Conservation (phyloP, 2,888 invertebrate genomes). For the Plebejus argus region DNA sequence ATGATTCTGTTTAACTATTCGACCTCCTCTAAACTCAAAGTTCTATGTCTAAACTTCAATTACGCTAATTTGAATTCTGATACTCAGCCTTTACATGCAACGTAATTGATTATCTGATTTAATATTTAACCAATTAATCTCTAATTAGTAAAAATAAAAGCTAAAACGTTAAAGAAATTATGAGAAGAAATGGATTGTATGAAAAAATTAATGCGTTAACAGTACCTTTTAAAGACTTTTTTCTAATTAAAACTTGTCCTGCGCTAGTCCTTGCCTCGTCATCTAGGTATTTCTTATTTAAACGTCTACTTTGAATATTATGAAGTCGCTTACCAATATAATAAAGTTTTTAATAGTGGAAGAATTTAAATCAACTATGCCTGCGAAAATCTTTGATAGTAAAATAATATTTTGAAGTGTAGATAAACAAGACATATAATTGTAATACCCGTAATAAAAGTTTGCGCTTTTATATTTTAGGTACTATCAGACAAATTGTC, state of each 20-base stretch:
- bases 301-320: conserved; percentile 4
- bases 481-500: no score
- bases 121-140: background rate
- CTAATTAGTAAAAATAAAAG: background rate
- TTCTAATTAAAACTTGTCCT: conserved; percentile 11
- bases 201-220: background rate
- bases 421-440: no score
- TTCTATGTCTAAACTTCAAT: no score
- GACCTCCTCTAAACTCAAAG: no score
- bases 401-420: background rate
- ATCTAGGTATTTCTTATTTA: background rate
- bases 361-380: background rate
- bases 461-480: no score
- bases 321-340: background rate
- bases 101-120: background rate
- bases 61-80: background rate
- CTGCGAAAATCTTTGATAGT: background rate
- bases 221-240: conserved; percentile 5
- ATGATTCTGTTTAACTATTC: no score
- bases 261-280: background rate
- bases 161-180: conserved; percentile 4
- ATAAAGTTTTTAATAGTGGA: background rate
- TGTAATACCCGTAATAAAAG: no score
- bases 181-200: background rate
- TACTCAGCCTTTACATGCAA: background rate